Conservation (phyloP, 35 echinoderm and acorn worm genomes). For the Anneissia japonica region DNA sequence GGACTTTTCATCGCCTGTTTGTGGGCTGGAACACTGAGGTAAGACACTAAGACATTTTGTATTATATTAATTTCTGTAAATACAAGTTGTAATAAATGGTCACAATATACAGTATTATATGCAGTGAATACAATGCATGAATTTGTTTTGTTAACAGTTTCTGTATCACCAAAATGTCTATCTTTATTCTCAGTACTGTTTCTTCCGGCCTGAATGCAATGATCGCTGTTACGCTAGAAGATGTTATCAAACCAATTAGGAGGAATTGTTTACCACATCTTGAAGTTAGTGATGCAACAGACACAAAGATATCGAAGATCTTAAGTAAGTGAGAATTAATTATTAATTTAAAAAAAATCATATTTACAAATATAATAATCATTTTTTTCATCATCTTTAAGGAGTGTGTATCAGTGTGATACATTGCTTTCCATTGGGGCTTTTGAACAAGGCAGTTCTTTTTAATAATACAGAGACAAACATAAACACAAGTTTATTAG, state of each 20-base stretch:
- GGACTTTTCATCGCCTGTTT: conserved; percentile 63
- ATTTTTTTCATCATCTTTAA: not conserved
- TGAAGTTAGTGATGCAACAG: not conserved
- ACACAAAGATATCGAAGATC: conserved; percentile 5
- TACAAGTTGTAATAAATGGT: not conserved
- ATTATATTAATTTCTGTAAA: not conserved
- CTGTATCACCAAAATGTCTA: not conserved
- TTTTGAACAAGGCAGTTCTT: no score
- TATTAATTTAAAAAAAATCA: not conserved
- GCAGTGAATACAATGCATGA: not conserved
- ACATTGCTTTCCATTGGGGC: no score
- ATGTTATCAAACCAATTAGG: conserved; percentile 35
- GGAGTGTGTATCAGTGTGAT: not conserved
- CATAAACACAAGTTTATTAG: no score
- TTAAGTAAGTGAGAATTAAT: conserved; percentile 26
- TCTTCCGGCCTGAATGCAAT: conserved; percentile 45
- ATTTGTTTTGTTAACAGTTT: not conserved
- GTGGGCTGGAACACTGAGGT: conserved; percentile 66
- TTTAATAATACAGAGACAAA: no score
- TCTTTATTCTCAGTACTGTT: conserved; percentile 23
- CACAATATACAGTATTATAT: not conserved
- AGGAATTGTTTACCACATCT: not conserved
- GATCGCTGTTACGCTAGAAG: conserved; percentile 36
- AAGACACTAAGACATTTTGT: not conserved
- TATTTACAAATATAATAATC: not conserved